These are phyloP conservation scores for Drosophila sordidapex DNA, from an alignment of 2,888 invertebrate genomes.

Conservation along the genomic window DNA sequence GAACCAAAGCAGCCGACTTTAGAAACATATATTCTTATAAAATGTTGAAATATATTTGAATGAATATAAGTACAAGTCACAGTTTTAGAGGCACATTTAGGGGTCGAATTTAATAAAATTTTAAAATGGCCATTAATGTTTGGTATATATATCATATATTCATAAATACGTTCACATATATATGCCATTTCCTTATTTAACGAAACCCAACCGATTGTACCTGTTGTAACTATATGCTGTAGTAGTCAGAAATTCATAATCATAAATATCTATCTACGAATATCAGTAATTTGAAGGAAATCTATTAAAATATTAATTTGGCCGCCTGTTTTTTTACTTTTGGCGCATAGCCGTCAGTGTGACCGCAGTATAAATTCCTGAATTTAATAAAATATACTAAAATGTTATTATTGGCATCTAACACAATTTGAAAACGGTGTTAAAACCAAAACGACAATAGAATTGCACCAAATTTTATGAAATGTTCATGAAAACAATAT, in stretches of 20 bases:
- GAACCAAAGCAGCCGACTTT: background rate
- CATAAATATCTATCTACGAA: no score
- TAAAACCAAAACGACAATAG: background rate
- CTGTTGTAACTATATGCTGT: no score
- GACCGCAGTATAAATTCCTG: background rate
- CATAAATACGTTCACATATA: background rate
- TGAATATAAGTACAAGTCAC: background rate
- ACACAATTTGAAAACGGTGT: background rate
- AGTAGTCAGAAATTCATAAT: no score
- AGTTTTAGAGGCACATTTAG: background rate
- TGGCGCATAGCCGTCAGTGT: background rate
- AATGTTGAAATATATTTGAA: background rate
- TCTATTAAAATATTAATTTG: background rate
- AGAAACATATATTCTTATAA: background rate
- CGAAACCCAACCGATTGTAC: no score
- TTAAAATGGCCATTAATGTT: background rate
- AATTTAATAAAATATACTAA: background rate
- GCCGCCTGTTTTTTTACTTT: background rate
- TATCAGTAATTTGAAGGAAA: no score
- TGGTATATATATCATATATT: background rate
- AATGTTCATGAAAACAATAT: background rate
- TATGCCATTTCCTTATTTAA: no score
- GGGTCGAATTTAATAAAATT: background rate
- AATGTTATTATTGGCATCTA: background rate
- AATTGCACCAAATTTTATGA: background rate